Conservation (phyloP, 2,888 invertebrate genomes). For the Trissolcus brochymenae region DNA sequence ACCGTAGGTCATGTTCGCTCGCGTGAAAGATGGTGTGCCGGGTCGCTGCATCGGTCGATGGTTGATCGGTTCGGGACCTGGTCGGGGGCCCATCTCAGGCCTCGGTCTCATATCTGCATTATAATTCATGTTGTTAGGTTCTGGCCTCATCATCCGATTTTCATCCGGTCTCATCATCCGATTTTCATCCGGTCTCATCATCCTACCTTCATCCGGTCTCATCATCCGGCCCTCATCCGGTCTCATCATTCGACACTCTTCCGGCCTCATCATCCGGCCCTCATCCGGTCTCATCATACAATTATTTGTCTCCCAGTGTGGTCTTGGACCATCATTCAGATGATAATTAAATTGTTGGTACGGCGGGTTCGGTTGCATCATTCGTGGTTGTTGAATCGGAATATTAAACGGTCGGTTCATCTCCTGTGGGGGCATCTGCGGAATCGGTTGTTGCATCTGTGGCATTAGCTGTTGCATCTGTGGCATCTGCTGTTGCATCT, state of each 20-base stretch:
- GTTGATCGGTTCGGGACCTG: neutral
- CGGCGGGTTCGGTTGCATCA: constrained; percentile 24
- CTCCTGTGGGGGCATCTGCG: constrained; percentile 16
- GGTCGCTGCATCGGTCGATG: constrained; percentile 7
- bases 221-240: neutral
- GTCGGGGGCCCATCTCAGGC: neutral
- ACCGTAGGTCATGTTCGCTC: constrained; percentile 48
- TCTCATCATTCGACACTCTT: constrained; percentile 8
- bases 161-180: no score
- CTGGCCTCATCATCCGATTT: no score
- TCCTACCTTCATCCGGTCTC: neutral
- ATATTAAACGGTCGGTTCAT: constrained; percentile 35
- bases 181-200: neutral
- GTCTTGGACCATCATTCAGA: constrained; percentile 17
- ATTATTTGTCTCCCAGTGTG: constrained; percentile 33
- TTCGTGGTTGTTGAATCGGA: constrained; percentile 4
- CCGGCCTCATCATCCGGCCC: neutral
- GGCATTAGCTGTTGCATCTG: neutral
- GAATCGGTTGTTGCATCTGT: neutral
- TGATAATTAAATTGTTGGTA: constrained; percentile 43
- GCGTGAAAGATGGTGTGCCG: constrained; percentile 18
- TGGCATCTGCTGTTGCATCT: constrained; percentile 1
- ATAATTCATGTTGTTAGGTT: no score
- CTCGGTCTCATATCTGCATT: neutral
- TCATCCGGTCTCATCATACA: constrained; percentile 11